A percentile compares a stretch with the other conserved stretches of the same genome.
Evolutionary conservation across 2,797 vertebrate genomes (phyloP).

Genomic region (Phrynocephalus vlangalii): DNA sequence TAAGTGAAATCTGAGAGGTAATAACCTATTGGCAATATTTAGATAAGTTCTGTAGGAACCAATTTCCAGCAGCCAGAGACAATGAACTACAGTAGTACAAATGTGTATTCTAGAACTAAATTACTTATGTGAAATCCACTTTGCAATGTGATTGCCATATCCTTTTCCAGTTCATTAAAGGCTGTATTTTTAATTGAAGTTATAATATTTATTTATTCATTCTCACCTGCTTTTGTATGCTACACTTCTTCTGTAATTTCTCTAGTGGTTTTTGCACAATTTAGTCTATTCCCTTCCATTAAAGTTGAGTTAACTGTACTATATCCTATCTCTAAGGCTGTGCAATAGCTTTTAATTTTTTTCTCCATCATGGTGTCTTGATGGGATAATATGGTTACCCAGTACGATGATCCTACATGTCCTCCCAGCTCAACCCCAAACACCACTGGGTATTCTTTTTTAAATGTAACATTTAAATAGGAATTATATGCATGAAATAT

Average conservation of each 20-base stretch:
- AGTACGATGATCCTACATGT: too few relatives aligned
- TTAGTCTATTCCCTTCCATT: constrained; percentile 72
- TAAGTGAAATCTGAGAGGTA: constrained; percentile 47
- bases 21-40: constrained; percentile 41
- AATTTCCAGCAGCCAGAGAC: constrained; percentile 65
- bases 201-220: constrained; percentile 82
- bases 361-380: constrained; percentile 42
- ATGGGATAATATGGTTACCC: neutral
- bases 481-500: neutral
- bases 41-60: constrained; percentile 66
- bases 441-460: neutral
- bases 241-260: constrained; percentile 80
- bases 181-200: constrained; percentile 80
- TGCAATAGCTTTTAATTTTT: constrained; percentile 57
- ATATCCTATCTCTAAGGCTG: constrained; percentile 61
- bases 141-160: constrained; percentile 73
- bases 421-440: neutral
- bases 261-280: constrained; percentile 74
- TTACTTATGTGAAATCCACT: constrained; percentile 74
- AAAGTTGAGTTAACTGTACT: constrained; percentile 70
- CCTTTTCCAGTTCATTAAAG: constrained; percentile 80
- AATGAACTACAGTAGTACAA: constrained; percentile 71
- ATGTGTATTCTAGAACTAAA: constrained; percentile 74
- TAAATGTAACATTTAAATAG: neutral
- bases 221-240: constrained; percentile 77